Conservation (phyloP, 2,797 vertebrate genomes). For the Argyrosomus regius region DNA sequence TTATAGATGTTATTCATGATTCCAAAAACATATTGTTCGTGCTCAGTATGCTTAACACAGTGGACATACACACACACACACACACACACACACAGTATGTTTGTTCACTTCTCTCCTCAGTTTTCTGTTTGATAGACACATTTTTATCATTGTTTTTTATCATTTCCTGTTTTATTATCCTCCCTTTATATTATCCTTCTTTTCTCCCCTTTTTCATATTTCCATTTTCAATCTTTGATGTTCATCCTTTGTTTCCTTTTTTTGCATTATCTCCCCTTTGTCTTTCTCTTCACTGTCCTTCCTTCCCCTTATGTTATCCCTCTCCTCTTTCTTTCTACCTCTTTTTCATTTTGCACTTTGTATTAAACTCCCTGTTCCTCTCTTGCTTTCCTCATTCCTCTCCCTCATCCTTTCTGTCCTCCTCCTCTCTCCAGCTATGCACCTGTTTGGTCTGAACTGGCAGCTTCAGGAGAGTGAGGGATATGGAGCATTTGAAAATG, state of each 20-base stretch:
- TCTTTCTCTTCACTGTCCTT: neutral
- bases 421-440: slow-evolving; percentile 88
- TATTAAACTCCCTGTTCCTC: slow-evolving; percentile 3
- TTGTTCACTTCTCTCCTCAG: too few species aligned
- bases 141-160: neutral
- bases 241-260: neutral
- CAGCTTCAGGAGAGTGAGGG: slow-evolving; percentile 97
- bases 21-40: neutral
- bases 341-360: neutral
- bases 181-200: neutral
- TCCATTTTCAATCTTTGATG: neutral
- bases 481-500: slow-evolving; percentile 95
- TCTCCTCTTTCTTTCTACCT: neutral
- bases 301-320: neutral
- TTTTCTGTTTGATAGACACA: neutral
- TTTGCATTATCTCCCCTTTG: too few species aligned
- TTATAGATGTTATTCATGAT: slow-evolving; percentile 18
- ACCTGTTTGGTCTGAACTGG: slow-evolving; percentile 99
- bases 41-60: slow-evolving; percentile 3
- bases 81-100: neutral
- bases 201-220: neutral
- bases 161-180: neutral
- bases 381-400: neutral
- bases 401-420: neutral
- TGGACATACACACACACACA: neutral